Conservation (phyloP, 1,140 invertebrate genomes). For the Ridgeia piscesae region DNA sequence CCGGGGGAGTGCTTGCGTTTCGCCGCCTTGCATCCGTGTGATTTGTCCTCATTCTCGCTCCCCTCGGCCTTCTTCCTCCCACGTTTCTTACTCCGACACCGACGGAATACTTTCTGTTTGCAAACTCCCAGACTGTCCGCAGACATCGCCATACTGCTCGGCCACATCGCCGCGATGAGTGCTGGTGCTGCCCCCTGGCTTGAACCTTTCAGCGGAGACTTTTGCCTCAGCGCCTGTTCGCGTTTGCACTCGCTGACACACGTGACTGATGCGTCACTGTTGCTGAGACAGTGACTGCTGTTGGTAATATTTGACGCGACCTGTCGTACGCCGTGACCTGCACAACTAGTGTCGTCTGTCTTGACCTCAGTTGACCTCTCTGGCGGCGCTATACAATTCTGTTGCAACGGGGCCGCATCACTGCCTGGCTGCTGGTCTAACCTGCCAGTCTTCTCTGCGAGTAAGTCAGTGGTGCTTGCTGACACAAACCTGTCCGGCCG, state of each 20-base stretch:
- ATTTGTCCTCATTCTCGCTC: background rate
- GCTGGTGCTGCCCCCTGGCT: background rate
- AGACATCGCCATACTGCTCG: background rate
- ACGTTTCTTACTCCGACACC: background rate
- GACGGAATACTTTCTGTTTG: background rate
- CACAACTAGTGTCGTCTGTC: background rate
- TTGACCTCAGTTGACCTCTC: background rate
- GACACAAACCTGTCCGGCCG: background rate
- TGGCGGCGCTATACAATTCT: background rate
- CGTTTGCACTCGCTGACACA: background rate
- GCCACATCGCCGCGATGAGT: background rate
- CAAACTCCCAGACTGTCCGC: background rate
- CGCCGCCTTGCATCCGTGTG: background rate
- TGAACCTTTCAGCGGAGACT: background rate
- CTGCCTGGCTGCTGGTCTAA: background rate
- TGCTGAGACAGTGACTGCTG: background rate
- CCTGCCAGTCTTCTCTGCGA: background rate
- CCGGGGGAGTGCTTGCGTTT: background rate
- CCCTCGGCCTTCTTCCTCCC: background rate
- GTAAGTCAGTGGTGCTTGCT: background rate
- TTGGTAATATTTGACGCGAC: background rate
- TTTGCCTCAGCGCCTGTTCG: background rate
- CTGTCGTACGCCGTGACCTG: background rate
- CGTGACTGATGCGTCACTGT: background rate
- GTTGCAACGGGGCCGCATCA: background rate